Conservation (phyloP, 2,888 invertebrate genomes). For the Galeopsomyia nigrocyanea region DNA sequence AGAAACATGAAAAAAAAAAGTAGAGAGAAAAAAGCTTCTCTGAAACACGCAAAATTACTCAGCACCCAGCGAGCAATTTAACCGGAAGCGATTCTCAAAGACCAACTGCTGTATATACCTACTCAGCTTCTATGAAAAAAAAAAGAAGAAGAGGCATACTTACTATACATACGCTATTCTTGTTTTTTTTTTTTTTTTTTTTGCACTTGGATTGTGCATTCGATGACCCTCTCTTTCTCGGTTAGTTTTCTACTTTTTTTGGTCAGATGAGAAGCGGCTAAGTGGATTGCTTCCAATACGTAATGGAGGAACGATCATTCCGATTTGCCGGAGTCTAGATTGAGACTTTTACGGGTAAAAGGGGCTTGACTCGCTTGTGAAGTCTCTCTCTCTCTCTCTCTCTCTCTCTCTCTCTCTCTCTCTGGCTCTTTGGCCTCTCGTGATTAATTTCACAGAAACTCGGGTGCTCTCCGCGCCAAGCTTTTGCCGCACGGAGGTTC, state of each 20-base stretch:
- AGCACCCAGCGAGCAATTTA: slow-evolving; percentile 40
- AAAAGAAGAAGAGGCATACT: background rate
- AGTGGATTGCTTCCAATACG: slow-evolving; percentile 53
- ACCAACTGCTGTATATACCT: slow-evolving; percentile 10
- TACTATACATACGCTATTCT: slow-evolving; percentile 3
- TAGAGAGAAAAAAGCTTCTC: slow-evolving; percentile 24
- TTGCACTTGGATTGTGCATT: slow-evolving; percentile 28
- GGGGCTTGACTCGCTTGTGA: too few relatives aligned
- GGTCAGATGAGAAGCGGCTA: slow-evolving; percentile 46
- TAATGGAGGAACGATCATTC: slow-evolving; percentile 33
- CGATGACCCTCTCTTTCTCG: slow-evolving; percentile 57
- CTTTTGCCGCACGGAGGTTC: too few relatives aligned
- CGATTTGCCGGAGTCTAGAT: slow-evolving; percentile 4
- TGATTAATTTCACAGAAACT: too few relatives aligned
- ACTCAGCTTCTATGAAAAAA: background rate
- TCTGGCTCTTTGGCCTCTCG: too few relatives aligned
- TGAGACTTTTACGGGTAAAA: too few relatives aligned
- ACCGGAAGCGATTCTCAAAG: slow-evolving; percentile 47
- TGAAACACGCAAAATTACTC: slow-evolving; percentile 46
- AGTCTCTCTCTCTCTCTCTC: too few relatives aligned
- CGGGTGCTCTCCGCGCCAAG: too few relatives aligned
- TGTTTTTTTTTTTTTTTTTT: slow-evolving; percentile 1
- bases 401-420: too few relatives aligned
- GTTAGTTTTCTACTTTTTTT: slow-evolving; percentile 50
- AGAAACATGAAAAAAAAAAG: slow-evolving; percentile 19